Conservation (phyloP, 64 coral and sea anemone genomes). For the Dendronephthya gigantea region DNA sequence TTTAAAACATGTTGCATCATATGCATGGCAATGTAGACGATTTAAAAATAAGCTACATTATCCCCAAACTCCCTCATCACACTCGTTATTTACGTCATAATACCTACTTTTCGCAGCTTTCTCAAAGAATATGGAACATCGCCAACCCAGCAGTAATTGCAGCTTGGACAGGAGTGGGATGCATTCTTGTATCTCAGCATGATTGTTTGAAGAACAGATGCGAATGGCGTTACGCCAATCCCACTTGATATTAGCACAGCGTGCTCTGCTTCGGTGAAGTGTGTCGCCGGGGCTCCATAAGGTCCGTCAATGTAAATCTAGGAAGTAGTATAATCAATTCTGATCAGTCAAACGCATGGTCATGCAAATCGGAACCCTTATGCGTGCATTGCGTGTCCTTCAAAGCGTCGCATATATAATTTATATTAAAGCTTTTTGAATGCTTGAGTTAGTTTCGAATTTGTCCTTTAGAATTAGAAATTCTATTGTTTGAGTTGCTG, state of each 20-base stretch:
- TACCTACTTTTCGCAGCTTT: background rate
- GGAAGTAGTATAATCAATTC: background rate
- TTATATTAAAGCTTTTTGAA: too few species aligned
- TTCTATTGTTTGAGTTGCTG: too few species aligned
- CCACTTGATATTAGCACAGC: constrained; percentile 6
- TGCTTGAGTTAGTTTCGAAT: too few species aligned
- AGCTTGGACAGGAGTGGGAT: background rate
- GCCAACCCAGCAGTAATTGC: background rate
- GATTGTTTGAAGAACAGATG: constrained; percentile 6
- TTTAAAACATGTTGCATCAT: too few species aligned
- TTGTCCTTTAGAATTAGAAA: too few species aligned
- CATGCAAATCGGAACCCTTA: too few species aligned
- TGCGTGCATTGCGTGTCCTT: too few species aligned
- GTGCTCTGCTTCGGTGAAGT: constrained; percentile 11
- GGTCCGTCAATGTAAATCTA: constrained; percentile 13
- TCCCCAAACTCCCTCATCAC: too few species aligned
- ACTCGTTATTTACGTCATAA: background rate
- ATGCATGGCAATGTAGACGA: too few species aligned
- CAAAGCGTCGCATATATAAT: too few species aligned
- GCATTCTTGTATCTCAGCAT: constrained; percentile 13
- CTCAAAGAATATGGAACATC: background rate
- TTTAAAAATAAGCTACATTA: too few species aligned
- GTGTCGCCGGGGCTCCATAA: constrained; percentile 4
- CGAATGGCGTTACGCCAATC: constrained; percentile 8
- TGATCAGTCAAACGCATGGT: too few species aligned